Base-by-base conservation (phyloP, 1,140 invertebrate genomes). In the Brachionus calyciflorus region DNA sequence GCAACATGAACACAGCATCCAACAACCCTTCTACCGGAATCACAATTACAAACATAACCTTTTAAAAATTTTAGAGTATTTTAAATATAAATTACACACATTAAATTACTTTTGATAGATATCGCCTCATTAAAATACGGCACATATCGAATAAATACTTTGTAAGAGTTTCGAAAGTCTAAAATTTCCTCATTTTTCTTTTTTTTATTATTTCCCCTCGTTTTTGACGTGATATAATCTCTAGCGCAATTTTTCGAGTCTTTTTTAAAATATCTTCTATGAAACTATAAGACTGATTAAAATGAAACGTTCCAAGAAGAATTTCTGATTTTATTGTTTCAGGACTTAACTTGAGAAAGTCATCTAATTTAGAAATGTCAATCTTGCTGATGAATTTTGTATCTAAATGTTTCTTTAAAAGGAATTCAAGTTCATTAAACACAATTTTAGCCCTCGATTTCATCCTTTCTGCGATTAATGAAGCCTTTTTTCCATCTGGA, bases 1-100 rank as follows among this genome's bases (percentile, higher is more conserved):
- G 53, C 53, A 14, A 57, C 53, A 57, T 57, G 53, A 30, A 57
- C 53, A 30, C 53, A 57, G 14, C 53, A 57, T 3, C 53, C 53
- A 30, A 19, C 53, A 30, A 57, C 28, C 19, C 14, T 57, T 9
- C 14, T 5, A 10, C 53, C 53, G 1, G 53, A 28, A 14, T 57
- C 30, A 57, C 53, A 57, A 12, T 6, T 57, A 14, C 53, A 57
- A 28, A 57, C 10, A 30, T 57, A 57, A 9, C 53, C 53, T 57
- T 57, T 30, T 30, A 53, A 53, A 53, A 21, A 3, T 21, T 37
- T 37, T 37, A 5, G 9, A 37, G 9, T 37, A 37, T 37, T 37
- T 37, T 5, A 37, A 37, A 37, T 5, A 9, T 37, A 37, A 5
- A 5, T 37, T 37, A 9, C 33, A 5, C 33, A 53, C 6, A 17